Base-by-base conservation (phyloP, 2,113 vertebrate genomes). In the Malurus melanocephalus region DNA sequence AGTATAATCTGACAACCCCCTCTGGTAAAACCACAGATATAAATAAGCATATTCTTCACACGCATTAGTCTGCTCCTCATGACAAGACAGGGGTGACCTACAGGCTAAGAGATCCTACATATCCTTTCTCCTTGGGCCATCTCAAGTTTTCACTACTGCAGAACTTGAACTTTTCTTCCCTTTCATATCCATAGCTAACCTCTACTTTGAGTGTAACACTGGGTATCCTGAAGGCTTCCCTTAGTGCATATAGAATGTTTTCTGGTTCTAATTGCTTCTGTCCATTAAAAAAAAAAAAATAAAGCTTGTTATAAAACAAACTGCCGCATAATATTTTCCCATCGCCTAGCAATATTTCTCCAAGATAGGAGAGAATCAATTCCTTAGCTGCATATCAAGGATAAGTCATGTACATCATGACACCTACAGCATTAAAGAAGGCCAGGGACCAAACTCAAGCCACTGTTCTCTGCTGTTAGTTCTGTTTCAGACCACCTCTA, bases 1-100 rank as follows among this genome's bases (percentile, higher is more conserved):
- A 89, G 67, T 83, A 89, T 69, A 89, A 93, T 90, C 84, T 95
- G 92, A 94, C 94, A 94, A 76, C 23, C 81, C 80, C 78, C 81
- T 94, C 91, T 49, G 87, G 92, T 93, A 94, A 95, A 94, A 92
- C 75, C 72, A 91, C 85, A 93, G 75, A 92, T 85, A 87, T 48
- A 92, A 94, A 73, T 95, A 92, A 83, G 87, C 57, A 52, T 94
- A 60, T 85, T 92, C 94, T 95, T 96, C 89, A 87, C 82, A 87
- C 20, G 6, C 91, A 64, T 93, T 85, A 91, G 60, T 35, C 60
- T 94, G 85, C 56, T 76, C 55, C 84, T 89, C 67, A 66, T 57
- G 87, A 90, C 80, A 91, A 75, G 68, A 23, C 51, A 79, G n/a
- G 13, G 77, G 62, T 84, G 94, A 92, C 90, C 80, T 57, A 86